phyloP scores from a whole-genome alignment of 1,140 invertebrate species.

The Leptestheria dahalacensis region DNA sequence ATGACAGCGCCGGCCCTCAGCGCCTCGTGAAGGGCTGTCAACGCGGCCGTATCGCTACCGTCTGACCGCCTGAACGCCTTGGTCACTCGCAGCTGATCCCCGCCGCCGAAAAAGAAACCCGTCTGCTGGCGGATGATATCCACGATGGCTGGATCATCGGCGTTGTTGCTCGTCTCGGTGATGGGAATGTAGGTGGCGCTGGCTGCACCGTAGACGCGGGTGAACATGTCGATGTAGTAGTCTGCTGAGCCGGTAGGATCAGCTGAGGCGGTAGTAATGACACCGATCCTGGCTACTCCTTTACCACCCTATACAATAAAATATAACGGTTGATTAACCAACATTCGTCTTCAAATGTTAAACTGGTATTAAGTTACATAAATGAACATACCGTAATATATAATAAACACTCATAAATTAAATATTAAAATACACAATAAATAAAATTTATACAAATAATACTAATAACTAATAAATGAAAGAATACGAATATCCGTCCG shows the following conservation, averaged over 20 bases:
- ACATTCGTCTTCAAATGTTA: not conserved
- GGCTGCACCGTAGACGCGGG: slow-evolving; percentile 3
- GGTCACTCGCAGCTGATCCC: slow-evolving; percentile 24
- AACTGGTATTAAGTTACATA: not conserved
- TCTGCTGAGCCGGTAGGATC: slow-evolving; percentile 4
- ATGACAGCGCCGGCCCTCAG: slow-evolving; percentile 22
- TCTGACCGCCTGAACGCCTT: slow-evolving; percentile 20
- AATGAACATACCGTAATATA: not conserved
- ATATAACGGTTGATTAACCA: not conserved
- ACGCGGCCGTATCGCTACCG: slow-evolving; percentile 16
- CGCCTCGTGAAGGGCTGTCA: slow-evolving; percentile 8
- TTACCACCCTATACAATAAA: slow-evolving; percentile 10
- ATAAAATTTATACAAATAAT: not conserved
- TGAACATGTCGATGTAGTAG: slow-evolving; percentile 14
- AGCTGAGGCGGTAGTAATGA: slow-evolving; percentile 12
- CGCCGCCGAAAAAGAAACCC: slow-evolving; percentile 26
- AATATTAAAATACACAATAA: not conserved
- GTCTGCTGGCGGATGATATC: slow-evolving; percentile 21
- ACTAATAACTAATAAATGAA: not conserved
- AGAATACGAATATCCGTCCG: too few species aligned
- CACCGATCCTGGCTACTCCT: slow-evolving; percentile 13
- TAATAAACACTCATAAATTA: not conserved
- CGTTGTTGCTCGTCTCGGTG: slow-evolving; percentile 13
- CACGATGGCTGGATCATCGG: slow-evolving; percentile 13
- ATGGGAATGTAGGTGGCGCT: slow-evolving; percentile 12